Base-by-base conservation (phyloP, 2,888 invertebrate genomes). In the Meiosimyza decipiens region DNA sequence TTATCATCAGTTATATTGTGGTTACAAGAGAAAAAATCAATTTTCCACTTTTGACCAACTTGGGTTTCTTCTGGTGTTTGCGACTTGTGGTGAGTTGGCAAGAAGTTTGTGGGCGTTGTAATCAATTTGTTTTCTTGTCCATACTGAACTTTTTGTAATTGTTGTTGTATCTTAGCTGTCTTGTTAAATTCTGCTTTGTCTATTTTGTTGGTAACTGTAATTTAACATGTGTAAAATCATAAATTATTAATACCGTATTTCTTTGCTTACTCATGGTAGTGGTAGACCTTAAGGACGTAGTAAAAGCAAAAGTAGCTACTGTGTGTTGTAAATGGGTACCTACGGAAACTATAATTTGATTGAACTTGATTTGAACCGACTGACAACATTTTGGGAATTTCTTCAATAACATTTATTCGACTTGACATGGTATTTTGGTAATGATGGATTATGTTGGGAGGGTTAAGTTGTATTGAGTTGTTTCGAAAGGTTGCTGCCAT, bases 361-460 rank as follows among this genome's bases (percentile, higher is more conserved):
- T 74, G 59, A 49, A 50, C 60, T 71, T 73, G 73, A 71, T 65
- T 71, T 52, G 60, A 73, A 7, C 40, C 40, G 57, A 75, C 55
- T 67, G 75, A 75, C 71, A 75, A 72, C 70, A 69, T 71, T 73
- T 75, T 69, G 75, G 71, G 73, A 73, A 75, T 75, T 22, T 54
- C 54, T 40, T 47, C 54, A 70, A 63, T 47, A 62, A 63, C 50
- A 57, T 13, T 40, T 9, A 55, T 40, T 51, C 33, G 47, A 70
- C 52, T 63, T 49, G 63, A 63, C 63, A 57, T 15, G 12, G 12
- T 57, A 57, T n/a, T 57, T 16, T 22, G 51, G 69, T 60, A 59
- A 70, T 70, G 69, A 70, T 60, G 18, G 67, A 67, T 57, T 40
- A 57, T 59, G 22, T 59, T 59, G 9, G 18, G 22, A 51, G 18